Evolutionary conservation across 2,888 invertebrate genomes (phyloP), one percentile per base, ranked within the genome.

Genomic region (Apamea anceps): DNA sequence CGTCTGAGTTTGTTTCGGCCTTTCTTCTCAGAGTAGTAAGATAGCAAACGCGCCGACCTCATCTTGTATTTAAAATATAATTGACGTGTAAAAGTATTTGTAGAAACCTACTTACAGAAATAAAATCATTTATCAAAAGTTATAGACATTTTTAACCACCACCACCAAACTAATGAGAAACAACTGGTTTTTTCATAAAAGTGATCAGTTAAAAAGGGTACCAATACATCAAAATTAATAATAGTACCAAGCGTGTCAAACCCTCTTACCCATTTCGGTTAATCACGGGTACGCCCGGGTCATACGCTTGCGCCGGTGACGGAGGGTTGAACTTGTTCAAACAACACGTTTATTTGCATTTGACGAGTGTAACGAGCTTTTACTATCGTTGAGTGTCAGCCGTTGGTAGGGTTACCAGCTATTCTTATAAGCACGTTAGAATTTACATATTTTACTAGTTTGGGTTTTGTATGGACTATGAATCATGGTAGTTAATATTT

Each of bases 261-360:
- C 80, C 80, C 85, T 85, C 65, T 73, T 57, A 75, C 71, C 71
- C 72, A 67, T 82, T 87, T 82, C 60, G 78, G 54, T 86, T 86
- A 86, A 89, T 85, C 85, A 86, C 77, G 73, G 67, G 72, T 84
- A 76, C 71, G 70, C 79, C 78, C 74, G 80, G 82, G 77, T 84
- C 77, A 80, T 81, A 84, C 84, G 87, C 82, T 65, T 85, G 85
- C 84, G 82, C 76, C 67, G 75, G 32, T 73, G 71, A 84, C 78
- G 89, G 91, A 90, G 93, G 94, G 94, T 92, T 90, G 88, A 87
- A 87, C 89, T 91, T 92, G 91, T 94, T 93, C 92, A 95, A 93
- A 94, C 88, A 93, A 82, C 94, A 90, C 93, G 88, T 88, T 94
- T 96, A 95, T 96, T 96, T 95, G 94, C 95, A 95, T 95, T 92